A percentile compares a stretch with the other conserved stretches of the same genome.
Conservation (phyloP, 2,888 invertebrate genomes). For the Poecilus cupreus region DNA sequence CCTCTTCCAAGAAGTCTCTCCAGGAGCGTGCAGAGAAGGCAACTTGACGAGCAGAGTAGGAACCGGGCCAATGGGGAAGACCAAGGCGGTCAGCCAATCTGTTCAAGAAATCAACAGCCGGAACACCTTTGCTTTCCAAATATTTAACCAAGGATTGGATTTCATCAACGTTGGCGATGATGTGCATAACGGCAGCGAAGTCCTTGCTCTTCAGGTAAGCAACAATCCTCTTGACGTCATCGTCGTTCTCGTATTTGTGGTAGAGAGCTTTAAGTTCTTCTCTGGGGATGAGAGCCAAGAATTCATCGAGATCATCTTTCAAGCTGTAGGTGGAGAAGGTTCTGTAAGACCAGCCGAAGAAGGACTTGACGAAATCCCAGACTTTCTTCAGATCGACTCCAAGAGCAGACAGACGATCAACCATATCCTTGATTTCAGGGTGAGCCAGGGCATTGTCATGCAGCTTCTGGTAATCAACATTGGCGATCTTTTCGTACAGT, state of each 20-base stretch:
- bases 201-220: conserved; percentile 65
- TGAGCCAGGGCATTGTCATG: too few relatives aligned
- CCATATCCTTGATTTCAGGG: too few relatives aligned
- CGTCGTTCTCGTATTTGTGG: conserved; percentile 63
- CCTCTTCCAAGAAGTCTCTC: conserved; percentile 59
- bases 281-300: too few relatives aligned
- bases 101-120: conserved; percentile 34
- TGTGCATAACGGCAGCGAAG: conserved; percentile 60
- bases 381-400: too few relatives aligned
- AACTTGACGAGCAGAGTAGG: background rate
- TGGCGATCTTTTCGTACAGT: too few relatives aligned
- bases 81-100: conserved; percentile 38
- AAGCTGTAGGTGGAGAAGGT: conserved; percentile 57
- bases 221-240: conserved; percentile 63
- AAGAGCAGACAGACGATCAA: too few relatives aligned
- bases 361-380: conserved; percentile 56
- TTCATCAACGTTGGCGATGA: conserved; percentile 61
- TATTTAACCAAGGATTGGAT: conserved; percentile 61
- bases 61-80: too few relatives aligned
- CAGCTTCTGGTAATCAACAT: too few relatives aligned
- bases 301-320: background rate
- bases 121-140: conserved; percentile 30
- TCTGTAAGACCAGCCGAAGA: conserved; percentile 57
- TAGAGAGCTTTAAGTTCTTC: conserved; percentile 61
- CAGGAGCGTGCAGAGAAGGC: conserved; percentile 24